phyloP scores from a whole-genome alignment of 2,888 invertebrate species.

The Mactromeris polynyma region DNA sequence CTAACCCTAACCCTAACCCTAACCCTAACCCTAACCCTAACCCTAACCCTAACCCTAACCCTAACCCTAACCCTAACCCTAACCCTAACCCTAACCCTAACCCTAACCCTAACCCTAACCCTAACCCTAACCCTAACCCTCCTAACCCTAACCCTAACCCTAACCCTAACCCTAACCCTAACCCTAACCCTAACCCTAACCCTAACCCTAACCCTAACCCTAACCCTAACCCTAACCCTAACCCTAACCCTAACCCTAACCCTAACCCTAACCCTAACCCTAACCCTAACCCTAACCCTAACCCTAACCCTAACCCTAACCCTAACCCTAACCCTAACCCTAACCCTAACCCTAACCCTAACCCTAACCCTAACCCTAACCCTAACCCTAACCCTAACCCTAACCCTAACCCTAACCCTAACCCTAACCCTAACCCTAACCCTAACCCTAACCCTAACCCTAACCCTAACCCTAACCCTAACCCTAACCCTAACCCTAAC shows the following conservation, averaged over 20 bases:
- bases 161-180: conserved; percentile 70
- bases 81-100: conserved; percentile 69
- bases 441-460: conserved; percentile 73
- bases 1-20: conserved; percentile 36
- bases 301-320: conserved; percentile 72
- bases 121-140: conserved; percentile 75
- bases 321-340: conserved; percentile 71
- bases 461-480: conserved; percentile 73
- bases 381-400: conserved; percentile 56
- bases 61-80: conserved; percentile 74
- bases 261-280: conserved; percentile 71
- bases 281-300: conserved; percentile 67
- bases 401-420: conserved; percentile 60
- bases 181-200: conserved; percentile 56
- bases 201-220: conserved; percentile 64
- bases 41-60: conserved; percentile 72
- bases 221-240: conserved; percentile 75
- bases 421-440: conserved; percentile 55
- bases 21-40: conserved; percentile 50
- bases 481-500: conserved; percentile 25
- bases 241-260: conserved; percentile 72
- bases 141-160: conserved; percentile 63
- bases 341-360: conserved; percentile 65
- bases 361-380: conserved; percentile 60
- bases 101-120: conserved; percentile 68